Evolutionary conservation across 2,113 vertebrate species (phyloP).

Genomic region (Cinclus mexicanus): DNA sequence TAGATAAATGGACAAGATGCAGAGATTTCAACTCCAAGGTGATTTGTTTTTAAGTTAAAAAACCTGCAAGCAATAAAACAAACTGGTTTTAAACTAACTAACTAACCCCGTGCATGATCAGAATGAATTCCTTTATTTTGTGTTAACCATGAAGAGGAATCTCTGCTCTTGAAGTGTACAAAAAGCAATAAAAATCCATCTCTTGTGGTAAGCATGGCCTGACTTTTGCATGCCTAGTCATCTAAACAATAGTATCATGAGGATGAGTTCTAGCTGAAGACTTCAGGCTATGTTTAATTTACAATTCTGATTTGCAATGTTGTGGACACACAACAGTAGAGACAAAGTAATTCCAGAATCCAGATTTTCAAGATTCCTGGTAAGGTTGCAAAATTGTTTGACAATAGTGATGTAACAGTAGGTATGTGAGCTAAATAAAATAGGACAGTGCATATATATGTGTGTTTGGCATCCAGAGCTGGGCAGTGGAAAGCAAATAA

Average conservation of each 20-base stretch:
- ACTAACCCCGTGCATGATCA: background rate
- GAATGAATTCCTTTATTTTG: background rate
- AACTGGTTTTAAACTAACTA: background rate
- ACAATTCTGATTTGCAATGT: background rate
- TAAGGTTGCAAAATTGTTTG: background rate
- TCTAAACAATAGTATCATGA: background rate
- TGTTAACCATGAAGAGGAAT: background rate
- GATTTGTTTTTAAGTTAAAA: background rate
- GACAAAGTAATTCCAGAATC: background rate
- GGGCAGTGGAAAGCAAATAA: background rate
- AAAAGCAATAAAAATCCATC: background rate
- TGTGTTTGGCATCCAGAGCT: background rate
- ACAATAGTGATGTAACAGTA: background rate
- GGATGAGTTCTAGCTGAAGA: background rate
- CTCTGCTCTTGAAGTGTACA: background rate
- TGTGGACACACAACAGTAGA: background rate
- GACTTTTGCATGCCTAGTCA: background rate
- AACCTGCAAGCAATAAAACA: background rate
- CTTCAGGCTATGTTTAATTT: background rate
- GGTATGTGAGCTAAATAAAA: background rate
- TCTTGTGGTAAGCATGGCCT: background rate
- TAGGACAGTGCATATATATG: background rate
- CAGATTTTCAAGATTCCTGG: background rate
- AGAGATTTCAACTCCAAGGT: background rate
- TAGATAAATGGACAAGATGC: background rate